Conservation (phyloP, 2,113 vertebrate species). For the Colinus virginianus region DNA sequence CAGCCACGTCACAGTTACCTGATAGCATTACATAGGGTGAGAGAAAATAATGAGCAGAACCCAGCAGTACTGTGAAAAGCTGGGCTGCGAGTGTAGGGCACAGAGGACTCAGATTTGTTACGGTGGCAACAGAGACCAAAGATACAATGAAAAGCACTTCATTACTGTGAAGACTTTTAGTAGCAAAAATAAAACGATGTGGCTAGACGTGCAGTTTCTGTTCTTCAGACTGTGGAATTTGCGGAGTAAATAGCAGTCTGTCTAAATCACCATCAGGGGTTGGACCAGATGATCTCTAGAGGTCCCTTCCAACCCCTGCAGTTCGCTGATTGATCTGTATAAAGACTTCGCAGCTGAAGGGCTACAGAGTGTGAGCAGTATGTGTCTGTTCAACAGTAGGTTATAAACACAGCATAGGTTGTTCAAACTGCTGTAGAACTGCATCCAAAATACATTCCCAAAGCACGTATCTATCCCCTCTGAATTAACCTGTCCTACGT, state of each 20-base stretch:
- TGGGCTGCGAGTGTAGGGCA: not conserved
- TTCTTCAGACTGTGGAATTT: not conserved
- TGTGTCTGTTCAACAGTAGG: not conserved
- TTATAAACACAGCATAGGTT: not conserved
- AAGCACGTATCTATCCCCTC: not conserved
- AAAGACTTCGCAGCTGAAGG: not conserved
- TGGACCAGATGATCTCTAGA: too few species aligned
- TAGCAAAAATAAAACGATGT: not conserved
- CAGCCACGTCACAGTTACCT: not conserved
- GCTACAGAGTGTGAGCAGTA: not conserved
- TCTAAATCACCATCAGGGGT: not conserved
- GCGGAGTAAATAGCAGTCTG: not conserved
- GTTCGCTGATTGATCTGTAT: not conserved
- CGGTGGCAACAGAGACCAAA: not conserved
- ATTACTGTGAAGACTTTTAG: not conserved
- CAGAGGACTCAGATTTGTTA: not conserved
- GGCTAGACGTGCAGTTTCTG: not conserved
- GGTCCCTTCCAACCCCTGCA: too few species aligned
- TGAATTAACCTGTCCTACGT: constrained; percentile 1
- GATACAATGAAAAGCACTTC: not conserved
- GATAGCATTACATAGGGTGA: not conserved
- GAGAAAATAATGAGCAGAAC: not conserved
- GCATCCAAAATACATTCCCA: not conserved
- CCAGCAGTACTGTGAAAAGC: not conserved
- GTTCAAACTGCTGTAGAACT: not conserved